Conservation (phyloP, 2,113 vertebrate species). For the Chlorodrepanis virens region DNA sequence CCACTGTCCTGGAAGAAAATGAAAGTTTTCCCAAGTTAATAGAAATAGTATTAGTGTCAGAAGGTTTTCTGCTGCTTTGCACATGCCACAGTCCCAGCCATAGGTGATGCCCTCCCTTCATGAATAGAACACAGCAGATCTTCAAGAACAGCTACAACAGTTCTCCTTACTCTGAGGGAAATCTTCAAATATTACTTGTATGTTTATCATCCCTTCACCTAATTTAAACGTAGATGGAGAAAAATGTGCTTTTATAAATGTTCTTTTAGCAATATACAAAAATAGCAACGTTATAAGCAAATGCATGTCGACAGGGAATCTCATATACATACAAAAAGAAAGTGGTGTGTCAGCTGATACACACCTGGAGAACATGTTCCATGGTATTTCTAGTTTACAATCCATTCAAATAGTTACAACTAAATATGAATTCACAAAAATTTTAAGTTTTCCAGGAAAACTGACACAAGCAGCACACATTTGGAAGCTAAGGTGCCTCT, state of each 20-base stretch:
- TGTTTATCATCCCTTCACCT: not conserved
- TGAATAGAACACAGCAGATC: not conserved
- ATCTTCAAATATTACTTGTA: not conserved
- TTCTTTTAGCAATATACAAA: not conserved
- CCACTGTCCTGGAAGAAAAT: not conserved
- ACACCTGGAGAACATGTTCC: not conserved
- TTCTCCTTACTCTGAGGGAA: not conserved
- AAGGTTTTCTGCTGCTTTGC: not conserved
- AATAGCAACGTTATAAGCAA: not conserved
- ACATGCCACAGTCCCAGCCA: not conserved
- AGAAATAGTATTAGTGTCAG: not conserved
- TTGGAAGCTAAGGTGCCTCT: not conserved
- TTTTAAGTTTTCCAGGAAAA: not conserved
- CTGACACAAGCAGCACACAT: not conserved
- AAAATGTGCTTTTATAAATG: not conserved
- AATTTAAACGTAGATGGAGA: not conserved
- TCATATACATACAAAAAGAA: not conserved
- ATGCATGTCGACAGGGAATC: not conserved
- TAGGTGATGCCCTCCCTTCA: not conserved
- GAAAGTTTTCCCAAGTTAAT: not conserved
- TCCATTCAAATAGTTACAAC: not conserved
- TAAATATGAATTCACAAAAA: not conserved
- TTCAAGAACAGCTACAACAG: not conserved
- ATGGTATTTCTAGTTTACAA: not conserved
- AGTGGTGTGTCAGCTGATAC: not conserved